Evolutionary conservation across 2,888 invertebrate genomes (phyloP), one percentile per base, ranked within the genome.

Genomic region (Zele albiditarsus): DNA sequence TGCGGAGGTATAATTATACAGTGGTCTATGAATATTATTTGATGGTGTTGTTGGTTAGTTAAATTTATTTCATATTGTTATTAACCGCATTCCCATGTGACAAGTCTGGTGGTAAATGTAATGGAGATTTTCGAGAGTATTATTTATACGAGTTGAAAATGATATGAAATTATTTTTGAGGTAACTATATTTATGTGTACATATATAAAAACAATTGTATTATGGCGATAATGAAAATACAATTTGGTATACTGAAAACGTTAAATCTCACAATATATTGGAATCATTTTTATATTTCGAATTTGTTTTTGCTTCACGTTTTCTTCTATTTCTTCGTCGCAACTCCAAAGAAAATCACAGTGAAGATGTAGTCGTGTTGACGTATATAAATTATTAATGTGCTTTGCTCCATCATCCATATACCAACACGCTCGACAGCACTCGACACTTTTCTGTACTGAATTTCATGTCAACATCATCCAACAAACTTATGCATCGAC

Each of bases 311-410:
- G n/a, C n/a, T 65, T 38, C 33, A 27, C 23, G 63, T 79, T 78
- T 78, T 81, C 81, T 79, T 78, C 73, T 80, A 77, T 82, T 82
- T 82, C 78, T 78, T 23, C 77, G 80, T 84, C 84, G 84, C 84
- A 84, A 84, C 82, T 84, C 82, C 80, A 78, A 72, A 78, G 69
- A 78, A 81, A 82, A 84, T 85, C 83, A 76, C 77, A 74, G 75
- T 81, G 82, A 82, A 83, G 80, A 81, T 79, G 79, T 83, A 82
- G 82, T 81, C 81, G 79, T 78, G 66, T 68, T 49, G 71, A 69
- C 73, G 81, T 80, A 81, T 80, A 84, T 85, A 85, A 85, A 85
- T 84, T 84, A 85, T 85, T 84, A 84, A 84, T 84, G 84, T 79
- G 67, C 80, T 82, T 77, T 76, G 79, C 38, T 49, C 10, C 8